Conservation (phyloP, 2,797 vertebrate species). For the Taeniopygia guttata region DNA sequence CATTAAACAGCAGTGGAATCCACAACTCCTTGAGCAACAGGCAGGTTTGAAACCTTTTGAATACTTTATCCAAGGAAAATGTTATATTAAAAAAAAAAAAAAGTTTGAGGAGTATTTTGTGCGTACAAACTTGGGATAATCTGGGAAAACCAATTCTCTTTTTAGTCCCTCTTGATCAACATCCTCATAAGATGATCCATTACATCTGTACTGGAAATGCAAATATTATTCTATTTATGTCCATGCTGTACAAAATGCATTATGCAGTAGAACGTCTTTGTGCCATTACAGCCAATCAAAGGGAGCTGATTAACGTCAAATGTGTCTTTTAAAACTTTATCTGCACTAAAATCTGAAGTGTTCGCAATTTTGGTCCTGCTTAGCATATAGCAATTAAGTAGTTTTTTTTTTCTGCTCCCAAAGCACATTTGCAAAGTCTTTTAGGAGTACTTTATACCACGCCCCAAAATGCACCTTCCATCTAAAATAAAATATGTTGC, state of each 20-base stretch:
- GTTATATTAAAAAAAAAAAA: neutral
- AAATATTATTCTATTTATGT: neutral
- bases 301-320: neutral
- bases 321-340: neutral
- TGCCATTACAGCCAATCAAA: neutral
- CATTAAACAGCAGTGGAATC: slow-evolving; percentile 80
- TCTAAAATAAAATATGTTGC: neutral
- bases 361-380: neutral
- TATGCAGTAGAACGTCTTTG: neutral
- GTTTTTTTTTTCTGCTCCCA: neutral
- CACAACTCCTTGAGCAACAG: slow-evolving; percentile 83
- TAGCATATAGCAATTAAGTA: neutral
- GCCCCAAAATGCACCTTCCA: neutral
- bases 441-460: neutral
- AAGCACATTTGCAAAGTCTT: neutral
- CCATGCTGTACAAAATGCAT: neutral
- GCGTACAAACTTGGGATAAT: slow-evolving; percentile 80
- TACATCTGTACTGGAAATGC: slow-evolving; percentile 79
- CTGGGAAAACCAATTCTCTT: slow-evolving; percentile 81
- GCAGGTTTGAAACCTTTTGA: slow-evolving; percentile 77
- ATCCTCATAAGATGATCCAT: slow-evolving; percentile 80
- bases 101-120: slow-evolving; percentile 77
- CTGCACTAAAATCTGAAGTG: neutral
- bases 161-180: slow-evolving; percentile 72
- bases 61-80: slow-evolving; percentile 82